phyloP scores from a whole-genome alignment of 2,113 vertebrate genomes.

The Ornithorhynchus anatinus region DNA sequence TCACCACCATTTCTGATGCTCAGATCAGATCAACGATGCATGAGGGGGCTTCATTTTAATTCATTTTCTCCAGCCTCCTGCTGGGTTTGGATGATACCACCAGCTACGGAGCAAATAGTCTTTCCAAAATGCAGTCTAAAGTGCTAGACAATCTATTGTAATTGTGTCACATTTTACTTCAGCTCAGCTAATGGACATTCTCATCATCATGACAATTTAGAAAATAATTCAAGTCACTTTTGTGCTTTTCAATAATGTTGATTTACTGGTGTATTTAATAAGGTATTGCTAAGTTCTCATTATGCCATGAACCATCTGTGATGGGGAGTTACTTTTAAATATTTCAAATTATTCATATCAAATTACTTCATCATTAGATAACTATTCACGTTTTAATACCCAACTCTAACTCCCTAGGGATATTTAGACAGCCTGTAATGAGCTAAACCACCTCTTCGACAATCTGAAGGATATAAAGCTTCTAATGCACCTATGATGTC shows the following conservation, averaged over 20 bases:
- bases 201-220: background rate
- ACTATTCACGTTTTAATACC: constrained; percentile 16
- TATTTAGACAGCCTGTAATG: constrained; percentile 20
- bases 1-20: background rate
- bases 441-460: constrained; percentile 21
- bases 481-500: background rate
- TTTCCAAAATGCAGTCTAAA: background rate
- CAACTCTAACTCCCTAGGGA: background rate
- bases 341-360: constrained; percentile 30
- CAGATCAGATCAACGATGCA: background rate
- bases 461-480: background rate
- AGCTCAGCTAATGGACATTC: background rate
- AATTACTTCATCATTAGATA: background rate
- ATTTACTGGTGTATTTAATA: constrained; percentile 34
- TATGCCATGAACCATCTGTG: constrained; percentile 28
- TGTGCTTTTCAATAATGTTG: constrained; percentile 30
- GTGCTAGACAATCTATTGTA: background rate
- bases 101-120: background rate
- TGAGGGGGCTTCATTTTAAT: background rate
- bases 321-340: constrained; percentile 17
- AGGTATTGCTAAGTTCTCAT: constrained; percentile 2
- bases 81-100: background rate
- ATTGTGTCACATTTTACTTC: accelerated
- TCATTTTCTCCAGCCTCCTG: background rate
- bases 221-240: constrained; percentile 28